Percentiles rank a stretch among this genome's conserved stretches.
Conservation (phyloP, 2,888 invertebrate species). For the Epiblema foenella region DNA sequence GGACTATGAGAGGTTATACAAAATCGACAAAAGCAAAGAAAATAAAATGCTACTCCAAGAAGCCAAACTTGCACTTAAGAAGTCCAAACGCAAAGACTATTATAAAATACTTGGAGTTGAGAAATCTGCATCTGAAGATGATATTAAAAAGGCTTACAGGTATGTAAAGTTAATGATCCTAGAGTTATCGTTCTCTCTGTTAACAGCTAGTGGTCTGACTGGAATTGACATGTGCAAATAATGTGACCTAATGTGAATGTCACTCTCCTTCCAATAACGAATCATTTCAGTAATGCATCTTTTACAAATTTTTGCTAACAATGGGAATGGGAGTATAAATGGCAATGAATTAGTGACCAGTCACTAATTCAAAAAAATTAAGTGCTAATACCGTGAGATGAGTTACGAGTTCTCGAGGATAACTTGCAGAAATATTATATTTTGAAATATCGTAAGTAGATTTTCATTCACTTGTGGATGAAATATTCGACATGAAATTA, state of each 20-base stretch:
- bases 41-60: constrained; percentile 92
- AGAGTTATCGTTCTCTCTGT: too few relatives aligned
- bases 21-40: constrained; percentile 92
- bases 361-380: too few relatives aligned
- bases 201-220: background rate
- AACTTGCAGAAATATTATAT: too few relatives aligned
- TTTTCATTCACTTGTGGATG: too few relatives aligned
- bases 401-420: too few relatives aligned
- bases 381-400: too few relatives aligned
- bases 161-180: constrained; percentile 47
- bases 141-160: constrained; percentile 97
- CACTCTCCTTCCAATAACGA: background rate
- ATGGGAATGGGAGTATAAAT: too few relatives aligned
- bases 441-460: too few relatives aligned
- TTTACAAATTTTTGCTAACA: too few relatives aligned
- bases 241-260: background rate
- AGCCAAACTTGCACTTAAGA: constrained; percentile 95
- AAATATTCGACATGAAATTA: too few relatives aligned
- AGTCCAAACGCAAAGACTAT: constrained; percentile 97
- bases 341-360: too few relatives aligned
- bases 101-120: constrained; percentile 96
- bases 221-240: constrained; percentile 3
- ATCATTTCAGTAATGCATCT: background rate
- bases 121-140: constrained; percentile 93
- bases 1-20: constrained; percentile 94